Percentiles rank a stretch among this genome's conserved stretches.
Conservation (phyloP, 1,140 invertebrate species). For the Arion vulgaris region DNA sequence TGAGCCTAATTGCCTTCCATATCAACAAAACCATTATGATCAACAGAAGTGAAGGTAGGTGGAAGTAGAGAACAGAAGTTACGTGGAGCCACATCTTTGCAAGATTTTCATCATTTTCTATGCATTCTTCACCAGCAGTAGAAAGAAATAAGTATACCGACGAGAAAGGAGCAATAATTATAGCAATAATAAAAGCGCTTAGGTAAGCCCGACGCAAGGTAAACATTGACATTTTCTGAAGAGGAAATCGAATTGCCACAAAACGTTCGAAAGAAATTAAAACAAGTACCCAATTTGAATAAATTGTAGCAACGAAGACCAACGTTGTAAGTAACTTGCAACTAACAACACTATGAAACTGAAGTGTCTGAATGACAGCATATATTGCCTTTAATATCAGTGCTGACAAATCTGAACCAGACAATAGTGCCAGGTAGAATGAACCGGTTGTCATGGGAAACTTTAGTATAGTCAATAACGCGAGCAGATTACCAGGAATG, state of each 20-base stretch:
- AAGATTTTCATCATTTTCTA: background rate
- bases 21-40: background rate
- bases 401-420: conserved; percentile 43
- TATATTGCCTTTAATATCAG: conserved; percentile 44
- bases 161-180: background rate
- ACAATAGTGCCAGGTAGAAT: conserved; percentile 49
- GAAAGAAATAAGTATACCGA: background rate
- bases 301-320: conserved; percentile 45
- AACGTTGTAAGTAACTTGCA: conserved; percentile 40
- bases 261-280: conserved; percentile 55
- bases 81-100: background rate
- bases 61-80: background rate
- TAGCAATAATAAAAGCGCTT: conserved; percentile 4
- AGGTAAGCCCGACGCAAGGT: conserved; percentile 27
- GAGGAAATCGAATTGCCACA: conserved; percentile 52
- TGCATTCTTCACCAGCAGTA: background rate
- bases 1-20: background rate
- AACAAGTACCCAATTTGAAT: conserved; percentile 57
- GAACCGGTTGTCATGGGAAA: conserved; percentile 49
- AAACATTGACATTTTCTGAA: conserved; percentile 43
- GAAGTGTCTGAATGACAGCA: conserved; percentile 37
- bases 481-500: conserved; percentile 50
- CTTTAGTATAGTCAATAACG: conserved; percentile 45
- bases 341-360: background rate
- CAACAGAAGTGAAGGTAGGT: background rate